Percentiles rank a stretch among this genome's conserved stretches.
phyloP scores from a whole-genome alignment of 1,140 invertebrate genomes.

The Bactericera cockerelli region DNA sequence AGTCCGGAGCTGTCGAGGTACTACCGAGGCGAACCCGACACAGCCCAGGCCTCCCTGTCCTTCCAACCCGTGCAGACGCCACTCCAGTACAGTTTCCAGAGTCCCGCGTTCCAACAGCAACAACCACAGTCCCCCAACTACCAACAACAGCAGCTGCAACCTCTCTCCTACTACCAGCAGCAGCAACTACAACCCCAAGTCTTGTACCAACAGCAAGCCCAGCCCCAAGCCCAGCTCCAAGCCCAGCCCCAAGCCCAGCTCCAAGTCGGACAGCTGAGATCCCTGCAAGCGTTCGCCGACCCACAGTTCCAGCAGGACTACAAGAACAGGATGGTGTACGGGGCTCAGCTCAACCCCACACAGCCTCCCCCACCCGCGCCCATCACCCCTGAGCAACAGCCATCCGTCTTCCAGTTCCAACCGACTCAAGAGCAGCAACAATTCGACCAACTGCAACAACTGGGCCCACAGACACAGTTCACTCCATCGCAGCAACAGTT shows the following conservation, averaged over 20 bases:
- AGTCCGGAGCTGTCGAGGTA: background rate
- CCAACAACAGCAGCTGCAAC: constrained; percentile 14
- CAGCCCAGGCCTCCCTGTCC: background rate
- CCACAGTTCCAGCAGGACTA: background rate
- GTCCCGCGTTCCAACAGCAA: constrained; percentile 15
- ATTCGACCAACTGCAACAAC: background rate
- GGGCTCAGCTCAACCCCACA: background rate
- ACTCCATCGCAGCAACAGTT: background rate
- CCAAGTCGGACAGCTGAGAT: constrained; percentile 12
- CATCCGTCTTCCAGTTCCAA: background rate
- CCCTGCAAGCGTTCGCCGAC: background rate
- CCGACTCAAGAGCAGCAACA: background rate
- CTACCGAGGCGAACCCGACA: background rate
- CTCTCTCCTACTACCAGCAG: background rate
- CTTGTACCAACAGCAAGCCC: constrained; percentile 2
- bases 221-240: background rate
- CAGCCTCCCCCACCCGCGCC: background rate
- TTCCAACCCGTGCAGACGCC: background rate
- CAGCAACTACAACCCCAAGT: background rate
- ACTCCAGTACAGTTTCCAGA: background rate
- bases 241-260: background rate
- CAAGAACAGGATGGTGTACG: background rate
- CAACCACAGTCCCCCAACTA: background rate
- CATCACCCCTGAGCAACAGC: constrained; percentile 8
- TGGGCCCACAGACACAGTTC: too few relatives aligned